Evolutionary conservation across 2,888 invertebrate species (phyloP).

Genomic region (Ptychoptera contaminata): DNA sequence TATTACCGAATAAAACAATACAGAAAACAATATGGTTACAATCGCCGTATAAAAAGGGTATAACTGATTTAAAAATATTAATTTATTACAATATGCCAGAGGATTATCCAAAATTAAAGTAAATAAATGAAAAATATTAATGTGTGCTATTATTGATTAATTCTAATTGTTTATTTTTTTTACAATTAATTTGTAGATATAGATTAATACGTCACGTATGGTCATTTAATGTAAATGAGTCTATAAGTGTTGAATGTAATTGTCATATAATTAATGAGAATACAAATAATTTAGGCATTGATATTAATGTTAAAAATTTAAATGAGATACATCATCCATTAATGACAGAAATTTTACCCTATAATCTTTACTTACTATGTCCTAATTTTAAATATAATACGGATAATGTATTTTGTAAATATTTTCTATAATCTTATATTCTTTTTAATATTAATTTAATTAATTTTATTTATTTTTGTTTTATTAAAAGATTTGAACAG

Average conservation of each 20-base stretch:
- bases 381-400: conserved; percentile 21
- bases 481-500: conserved; percentile 7
- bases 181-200: conserved; percentile 28
- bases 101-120: conserved; percentile 26
- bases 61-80: conserved; percentile 46
- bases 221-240: conserved; percentile 44
- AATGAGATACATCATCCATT: conserved; percentile 41
- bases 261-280: conserved; percentile 35
- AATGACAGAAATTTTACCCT: conserved; percentile 23
- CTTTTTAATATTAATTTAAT: not conserved
- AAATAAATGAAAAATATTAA: conserved; percentile 5
- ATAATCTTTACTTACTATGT: conserved; percentile 23
- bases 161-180: conserved; percentile 1
- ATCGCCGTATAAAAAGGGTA: conserved; percentile 48
- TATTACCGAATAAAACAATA: conserved; percentile 24
- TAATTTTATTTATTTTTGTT: not conserved
- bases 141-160: conserved; percentile 4
- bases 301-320: conserved; percentile 52
- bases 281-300: conserved; percentile 42
- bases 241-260: conserved; percentile 37
- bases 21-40: conserved; percentile 44
- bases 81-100: conserved; percentile 51
- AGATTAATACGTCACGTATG: conserved; percentile 48
- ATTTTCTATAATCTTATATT: not conserved
- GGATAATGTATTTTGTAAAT: conserved; percentile 20